A percentile compares a stretch with the other conserved stretches of the same genome.
These are phyloP conservation scores for Griposia aprilina DNA, from an alignment of 2,888 invertebrate genomes.

Conservation along the genomic window DNA sequence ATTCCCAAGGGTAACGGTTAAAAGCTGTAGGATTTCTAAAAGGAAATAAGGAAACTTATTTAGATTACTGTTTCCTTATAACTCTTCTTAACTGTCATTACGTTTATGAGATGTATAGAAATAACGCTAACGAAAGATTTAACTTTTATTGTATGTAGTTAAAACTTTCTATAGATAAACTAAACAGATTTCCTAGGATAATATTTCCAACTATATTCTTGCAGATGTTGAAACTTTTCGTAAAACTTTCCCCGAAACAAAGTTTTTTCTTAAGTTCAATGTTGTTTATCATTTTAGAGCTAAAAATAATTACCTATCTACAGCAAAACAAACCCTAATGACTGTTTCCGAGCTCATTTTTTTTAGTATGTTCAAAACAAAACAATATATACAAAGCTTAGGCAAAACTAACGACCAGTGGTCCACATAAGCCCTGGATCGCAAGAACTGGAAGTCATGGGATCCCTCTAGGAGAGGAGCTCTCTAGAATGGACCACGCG, in stretches of 20 bases:
- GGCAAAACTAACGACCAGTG: background rate
- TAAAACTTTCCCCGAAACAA: background rate
- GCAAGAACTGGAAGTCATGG: too few species aligned
- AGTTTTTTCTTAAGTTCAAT: background rate
- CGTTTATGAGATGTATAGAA: background rate
- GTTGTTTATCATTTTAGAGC: background rate
- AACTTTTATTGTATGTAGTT: background rate
- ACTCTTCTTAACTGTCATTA: background rate
- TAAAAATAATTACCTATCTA: background rate
- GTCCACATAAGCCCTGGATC: background rate
- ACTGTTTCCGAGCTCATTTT: background rate
- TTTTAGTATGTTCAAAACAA: background rate
- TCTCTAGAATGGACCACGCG: background rate
- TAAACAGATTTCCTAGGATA: background rate
- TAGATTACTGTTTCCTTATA: background rate
- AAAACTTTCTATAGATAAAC: background rate
- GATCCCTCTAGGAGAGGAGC: too few species aligned
- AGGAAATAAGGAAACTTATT: background rate
- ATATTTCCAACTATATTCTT: background rate
- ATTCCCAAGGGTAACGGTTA: background rate
- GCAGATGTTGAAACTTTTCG: background rate
- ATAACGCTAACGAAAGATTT: background rate
- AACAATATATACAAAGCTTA: background rate
- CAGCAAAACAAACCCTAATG: background rate
- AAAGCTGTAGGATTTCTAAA: constrained; percentile 17